Base-by-base conservation (phyloP, 2,113 vertebrate genomes). In the Lophius piscatorius region DNA sequence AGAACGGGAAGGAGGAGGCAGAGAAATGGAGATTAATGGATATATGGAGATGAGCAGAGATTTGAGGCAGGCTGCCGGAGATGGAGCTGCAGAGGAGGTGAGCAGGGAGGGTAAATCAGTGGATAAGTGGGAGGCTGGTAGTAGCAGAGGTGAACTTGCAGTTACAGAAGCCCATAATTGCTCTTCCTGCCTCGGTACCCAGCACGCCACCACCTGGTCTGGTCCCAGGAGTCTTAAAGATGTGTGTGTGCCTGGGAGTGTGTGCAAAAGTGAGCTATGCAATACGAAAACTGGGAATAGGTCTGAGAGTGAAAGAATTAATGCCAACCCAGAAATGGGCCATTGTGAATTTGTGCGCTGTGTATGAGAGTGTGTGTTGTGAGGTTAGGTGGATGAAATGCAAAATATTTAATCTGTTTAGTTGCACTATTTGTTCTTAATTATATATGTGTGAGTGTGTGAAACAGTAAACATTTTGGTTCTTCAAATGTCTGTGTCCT, bases 121-220 rank as follows among this genome's bases (percentile, higher is more conserved):
- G 48, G 52, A 51, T 60, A 61, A 65, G 59, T 69, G 61, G 64
- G 61, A 16, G 59, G 55, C 36, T 74, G 50, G 46, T 35, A 31
- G 50, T 33, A 57, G 50, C 36, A 55, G 61, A 35, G 35, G 60
- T 46, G 47, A 51, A 23, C 44, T 57, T 18, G 60, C 52, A 63
- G 60, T 70, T 61, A 63, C 41, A 62, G 68, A 45, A 73, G 68
- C 38, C 46, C 45, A 51, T 86, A 73, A 86, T 81, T 75, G 81
- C 72, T 76, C 76, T 72, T 84, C 70, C 70, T 60, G 78, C 66
- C 24, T 38, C 31, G 63, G 62, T 78, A 60, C 51, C 60, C 47
- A 23, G 46, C 11, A 16, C 60, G 54, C 14, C 24, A 21, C 48
- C 52, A 34, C 23, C 40, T 60, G 50, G 33, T 52, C 2, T 14